Conservation (phyloP, 1,140 invertebrate genomes). For the Lutraria rhynchaena region DNA sequence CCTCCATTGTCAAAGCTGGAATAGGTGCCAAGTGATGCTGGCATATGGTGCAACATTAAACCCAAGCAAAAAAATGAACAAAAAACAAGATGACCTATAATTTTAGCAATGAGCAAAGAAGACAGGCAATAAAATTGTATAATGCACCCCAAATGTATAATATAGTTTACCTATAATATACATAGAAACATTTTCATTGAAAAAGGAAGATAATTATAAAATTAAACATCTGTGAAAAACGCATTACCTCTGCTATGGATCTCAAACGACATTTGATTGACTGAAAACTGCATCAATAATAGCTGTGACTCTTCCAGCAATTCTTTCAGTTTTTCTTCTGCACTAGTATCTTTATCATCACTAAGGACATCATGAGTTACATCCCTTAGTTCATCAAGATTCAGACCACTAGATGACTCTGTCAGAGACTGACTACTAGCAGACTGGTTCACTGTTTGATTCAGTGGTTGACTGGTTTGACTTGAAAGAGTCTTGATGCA, state of each 20-base stretch:
- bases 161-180: too few species aligned
- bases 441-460: slow-evolving; percentile 7
- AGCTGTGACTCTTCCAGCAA: slow-evolving; percentile 85
- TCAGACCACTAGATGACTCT: slow-evolving; percentile 29
- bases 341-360: slow-evolving; percentile 25
- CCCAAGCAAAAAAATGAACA: too few species aligned
- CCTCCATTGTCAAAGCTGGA: too few species aligned
- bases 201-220: too few species aligned
- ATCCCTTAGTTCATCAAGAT: slow-evolving; percentile 35
- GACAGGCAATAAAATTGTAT: too few species aligned
- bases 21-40: too few species aligned
- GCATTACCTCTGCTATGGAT: slow-evolving; percentile 83
- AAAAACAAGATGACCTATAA: too few species aligned
- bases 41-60: too few species aligned
- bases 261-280: slow-evolving; percentile 94
- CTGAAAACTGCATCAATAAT: slow-evolving; percentile 92
- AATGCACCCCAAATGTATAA: too few species aligned
- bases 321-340: slow-evolving; percentile 63
- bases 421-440: slow-evolving; percentile 18
- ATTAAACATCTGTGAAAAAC: too few species aligned
- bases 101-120: too few species aligned
- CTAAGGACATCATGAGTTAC: background rate
- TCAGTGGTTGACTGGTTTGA: background rate
- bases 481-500: slow-evolving; percentile 34
- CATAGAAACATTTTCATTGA: too few species aligned